These are phyloP conservation scores for Desmophyllum pertusum DNA, from an alignment of 92 coral and sea anemone species.

Conservation along the genomic window DNA sequence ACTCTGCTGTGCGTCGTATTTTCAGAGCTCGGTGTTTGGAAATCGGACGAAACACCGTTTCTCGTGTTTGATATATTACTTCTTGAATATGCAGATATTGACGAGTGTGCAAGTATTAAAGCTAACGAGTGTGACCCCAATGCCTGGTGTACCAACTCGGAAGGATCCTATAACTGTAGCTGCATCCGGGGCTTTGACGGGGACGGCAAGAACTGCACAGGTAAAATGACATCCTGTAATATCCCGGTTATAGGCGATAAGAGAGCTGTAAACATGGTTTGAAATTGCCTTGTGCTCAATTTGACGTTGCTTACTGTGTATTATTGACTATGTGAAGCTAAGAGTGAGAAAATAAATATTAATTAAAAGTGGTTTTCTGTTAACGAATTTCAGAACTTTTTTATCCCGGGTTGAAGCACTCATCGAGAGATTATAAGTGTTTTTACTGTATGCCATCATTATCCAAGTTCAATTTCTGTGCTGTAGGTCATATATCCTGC, in stretches of 20 bases:
- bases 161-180: conserved; percentile 60
- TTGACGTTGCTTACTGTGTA: not conserved
- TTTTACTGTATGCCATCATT: no score
- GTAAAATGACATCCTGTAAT: conserved; percentile 26
- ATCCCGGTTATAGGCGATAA: not conserved
- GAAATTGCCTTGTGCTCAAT: not conserved
- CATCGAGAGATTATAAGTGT: no score
- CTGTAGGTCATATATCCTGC: no score
- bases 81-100: conserved; percentile 52
- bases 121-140: conserved; percentile 55
- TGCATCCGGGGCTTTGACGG: conserved; percentile 71
- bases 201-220: conserved; percentile 67
- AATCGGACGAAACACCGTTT: no score
- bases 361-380: not conserved
- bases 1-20: no score
- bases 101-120: conserved; percentile 47
- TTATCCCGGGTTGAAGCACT: no score
- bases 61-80: no score
- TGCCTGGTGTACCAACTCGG: conserved; percentile 59
- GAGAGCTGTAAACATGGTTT: not conserved
- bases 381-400: not conserved
- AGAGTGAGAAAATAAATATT: not conserved
- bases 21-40: no score
- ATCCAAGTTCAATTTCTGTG: no score
- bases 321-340: no score